Conservation (phyloP, 2,797 vertebrate species). For the Xiphophorus birchmanni region DNA sequence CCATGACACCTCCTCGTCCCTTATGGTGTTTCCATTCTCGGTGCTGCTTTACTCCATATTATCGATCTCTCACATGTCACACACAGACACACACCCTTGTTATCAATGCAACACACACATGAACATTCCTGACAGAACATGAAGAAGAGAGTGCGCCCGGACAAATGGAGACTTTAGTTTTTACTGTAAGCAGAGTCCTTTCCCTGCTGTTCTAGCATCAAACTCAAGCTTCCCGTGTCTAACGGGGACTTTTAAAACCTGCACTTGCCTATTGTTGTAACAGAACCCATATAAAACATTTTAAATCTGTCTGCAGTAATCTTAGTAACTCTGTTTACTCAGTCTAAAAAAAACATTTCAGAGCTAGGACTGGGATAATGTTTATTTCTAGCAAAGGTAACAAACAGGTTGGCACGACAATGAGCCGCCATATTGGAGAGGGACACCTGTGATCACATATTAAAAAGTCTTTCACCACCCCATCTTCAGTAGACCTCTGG, state of each 20-base stretch:
- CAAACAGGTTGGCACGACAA: background rate
- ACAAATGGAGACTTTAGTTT: slow-evolving; percentile 52
- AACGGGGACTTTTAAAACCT: slow-evolving; percentile 26
- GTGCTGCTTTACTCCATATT: slow-evolving; percentile 53
- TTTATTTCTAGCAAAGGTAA: background rate
- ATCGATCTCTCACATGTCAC: slow-evolving; percentile 62
- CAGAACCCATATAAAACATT: background rate
- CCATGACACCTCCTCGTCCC: slow-evolving; percentile 60
- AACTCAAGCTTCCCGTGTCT: slow-evolving; percentile 31
- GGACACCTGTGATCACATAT: background rate
- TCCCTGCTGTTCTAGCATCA: slow-evolving; percentile 72
- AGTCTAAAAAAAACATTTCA: background rate
- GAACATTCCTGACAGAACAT: slow-evolving; percentile 76
- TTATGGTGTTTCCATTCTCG: slow-evolving; percentile 67
- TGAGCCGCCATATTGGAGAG: slow-evolving; percentile 3
- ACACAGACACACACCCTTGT: slow-evolving; percentile 63
- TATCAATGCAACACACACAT: slow-evolving; percentile 75
- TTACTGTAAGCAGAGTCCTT: slow-evolving; percentile 52
- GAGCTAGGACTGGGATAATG: too few relatives aligned
- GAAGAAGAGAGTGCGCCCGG: slow-evolving; percentile 40
- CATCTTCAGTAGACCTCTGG: background rate
- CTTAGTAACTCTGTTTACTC: rapidly evolving
- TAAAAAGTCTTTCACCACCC: background rate
- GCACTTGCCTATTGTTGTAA: slow-evolving; percentile 49
- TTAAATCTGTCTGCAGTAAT: background rate